Evolutionary conservation across 2,888 invertebrate genomes (phyloP).

Genomic region (Andrena trimmerana): DNA sequence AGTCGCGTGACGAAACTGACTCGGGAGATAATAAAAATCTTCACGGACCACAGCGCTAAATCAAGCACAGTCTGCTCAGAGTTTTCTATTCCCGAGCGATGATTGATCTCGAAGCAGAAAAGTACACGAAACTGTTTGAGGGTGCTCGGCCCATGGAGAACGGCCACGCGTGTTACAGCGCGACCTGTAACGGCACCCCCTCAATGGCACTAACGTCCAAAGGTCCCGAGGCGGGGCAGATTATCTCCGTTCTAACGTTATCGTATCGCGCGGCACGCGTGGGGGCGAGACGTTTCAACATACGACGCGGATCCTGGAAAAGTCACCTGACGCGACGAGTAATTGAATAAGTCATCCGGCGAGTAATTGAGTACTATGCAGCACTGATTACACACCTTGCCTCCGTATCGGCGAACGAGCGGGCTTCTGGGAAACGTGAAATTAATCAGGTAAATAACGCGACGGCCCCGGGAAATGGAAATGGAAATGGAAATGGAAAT

Average conservation of each 20-base stretch:
- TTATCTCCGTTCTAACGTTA: not conserved
- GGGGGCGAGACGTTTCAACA: too few relatives aligned
- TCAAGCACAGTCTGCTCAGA: not conserved
- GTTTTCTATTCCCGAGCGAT: not conserved
- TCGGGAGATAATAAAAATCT: too few relatives aligned
- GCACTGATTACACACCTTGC: not conserved
- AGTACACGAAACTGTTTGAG: too few relatives aligned
- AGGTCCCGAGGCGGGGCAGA: not conserved
- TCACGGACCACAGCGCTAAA: too few relatives aligned
- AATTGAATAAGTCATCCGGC: not conserved
- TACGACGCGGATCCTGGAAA: not conserved
- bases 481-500: not conserved
- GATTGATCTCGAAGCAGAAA: not conserved
- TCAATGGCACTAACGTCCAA: not conserved
- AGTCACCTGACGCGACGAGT: not conserved
- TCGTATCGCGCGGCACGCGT: not conserved
- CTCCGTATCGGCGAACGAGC: not conserved
- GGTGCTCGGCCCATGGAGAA: not conserved
- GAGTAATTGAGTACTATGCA: conserved; percentile 16
- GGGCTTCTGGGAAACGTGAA: conserved; percentile 8
- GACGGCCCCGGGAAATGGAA: too few relatives aligned
- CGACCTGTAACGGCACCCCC: not conserved
- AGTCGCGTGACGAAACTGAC: too few relatives aligned
- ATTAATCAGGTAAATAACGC: conserved; percentile 11
- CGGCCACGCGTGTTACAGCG: not conserved